phyloP scores from a whole-genome alignment of 2,888 invertebrate species.

The Rhyacophila evoluta region DNA sequence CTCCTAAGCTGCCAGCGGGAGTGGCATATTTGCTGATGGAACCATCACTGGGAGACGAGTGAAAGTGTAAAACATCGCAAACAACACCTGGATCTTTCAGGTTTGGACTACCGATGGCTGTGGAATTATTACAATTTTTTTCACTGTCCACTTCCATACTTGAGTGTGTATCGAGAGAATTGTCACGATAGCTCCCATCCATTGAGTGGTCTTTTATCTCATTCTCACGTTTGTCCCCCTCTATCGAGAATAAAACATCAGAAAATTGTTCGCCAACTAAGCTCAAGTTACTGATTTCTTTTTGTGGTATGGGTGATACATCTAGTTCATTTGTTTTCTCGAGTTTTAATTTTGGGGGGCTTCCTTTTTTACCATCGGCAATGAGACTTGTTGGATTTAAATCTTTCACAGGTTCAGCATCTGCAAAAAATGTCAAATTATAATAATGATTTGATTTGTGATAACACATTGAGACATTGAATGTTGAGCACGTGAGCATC shows the following conservation, averaged over 20 bases:
- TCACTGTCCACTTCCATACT: slow-evolving; percentile 36
- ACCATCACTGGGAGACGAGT: slow-evolving; percentile 49
- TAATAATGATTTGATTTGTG: too few species aligned
- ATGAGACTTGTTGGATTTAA: neutral
- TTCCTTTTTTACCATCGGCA: neutral
- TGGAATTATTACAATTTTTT: slow-evolving; percentile 36
- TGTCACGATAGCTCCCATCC: neutral
- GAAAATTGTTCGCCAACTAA: slow-evolving; percentile 44
- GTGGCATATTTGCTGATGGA: slow-evolving; percentile 52
- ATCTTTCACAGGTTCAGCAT: slow-evolving; percentile 16
- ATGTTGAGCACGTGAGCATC: too few species aligned
- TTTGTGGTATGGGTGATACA: slow-evolving; percentile 35
- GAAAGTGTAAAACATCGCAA: neutral
- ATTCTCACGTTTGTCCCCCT: slow-evolving; percentile 31
- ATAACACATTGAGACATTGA: too few species aligned
- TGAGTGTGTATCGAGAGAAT: slow-evolving; percentile 3
- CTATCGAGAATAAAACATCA: slow-evolving; percentile 43
- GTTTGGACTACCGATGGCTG: slow-evolving; percentile 28
- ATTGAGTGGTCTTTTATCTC: slow-evolving; percentile 10
- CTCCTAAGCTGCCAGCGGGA: slow-evolving; percentile 44
- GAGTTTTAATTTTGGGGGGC: slow-evolving; percentile 11
- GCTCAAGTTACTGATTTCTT: slow-evolving; percentile 47
- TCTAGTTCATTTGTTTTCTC: neutral
- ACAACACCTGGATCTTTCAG: slow-evolving; percentile 44
- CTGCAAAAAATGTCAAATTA: too few species aligned